Evolutionary conservation across 30 jellyfish, hydroid and myxozoan genomes (phyloP), one percentile per base, ranked within the genome.

Genomic region (Aurelia sp.): DNA sequence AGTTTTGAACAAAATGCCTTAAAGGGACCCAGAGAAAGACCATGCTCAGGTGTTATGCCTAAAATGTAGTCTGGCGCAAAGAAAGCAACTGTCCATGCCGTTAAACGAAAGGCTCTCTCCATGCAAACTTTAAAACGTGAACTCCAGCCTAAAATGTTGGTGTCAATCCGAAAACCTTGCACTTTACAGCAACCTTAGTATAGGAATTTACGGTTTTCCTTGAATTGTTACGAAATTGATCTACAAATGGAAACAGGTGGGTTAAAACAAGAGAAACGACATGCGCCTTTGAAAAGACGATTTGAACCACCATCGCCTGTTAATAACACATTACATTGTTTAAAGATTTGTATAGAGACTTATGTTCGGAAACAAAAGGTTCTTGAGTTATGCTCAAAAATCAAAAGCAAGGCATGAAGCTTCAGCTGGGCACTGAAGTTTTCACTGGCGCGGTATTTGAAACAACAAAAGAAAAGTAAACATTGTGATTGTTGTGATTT

Each of bases 171-270:
- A 44, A 9, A 44, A 44, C 55, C 9, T 44, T 44, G 55, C 55
- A 44, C 15, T 44, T 44, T 16, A 9, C 55, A 44, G 55, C 55
- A 44, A 21, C 4, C 33, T 59, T 59, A 59, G 33, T 21, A 59
- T 59, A 18, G 31, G 69, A 59, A 59, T 59, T 48, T 72, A 72
- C 13, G 69, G 82, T 64, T 57, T 67, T 27, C 33, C 41, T 24
- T 48, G 63, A 70, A 52, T 68, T n/a, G 48, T 50, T 33, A 64
- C 75, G 31, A 87, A 55, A 67, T 48, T 61, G 50, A 61, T 67
- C 86, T 27, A 55, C 78, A 35, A 52, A 31, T 3, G 88, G 51
- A 60, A 84, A 84, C 93, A 84, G 93, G 88, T 84, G 93, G 80
- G 40, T 74, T 74, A 50, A 69, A 68, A 84, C 93, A 84, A 84